Percentiles rank a stretch among this genome's conserved stretches.
Evolutionary conservation across 2,888 invertebrate genomes (phyloP).

Genomic region (Cantharis rufa): DNA sequence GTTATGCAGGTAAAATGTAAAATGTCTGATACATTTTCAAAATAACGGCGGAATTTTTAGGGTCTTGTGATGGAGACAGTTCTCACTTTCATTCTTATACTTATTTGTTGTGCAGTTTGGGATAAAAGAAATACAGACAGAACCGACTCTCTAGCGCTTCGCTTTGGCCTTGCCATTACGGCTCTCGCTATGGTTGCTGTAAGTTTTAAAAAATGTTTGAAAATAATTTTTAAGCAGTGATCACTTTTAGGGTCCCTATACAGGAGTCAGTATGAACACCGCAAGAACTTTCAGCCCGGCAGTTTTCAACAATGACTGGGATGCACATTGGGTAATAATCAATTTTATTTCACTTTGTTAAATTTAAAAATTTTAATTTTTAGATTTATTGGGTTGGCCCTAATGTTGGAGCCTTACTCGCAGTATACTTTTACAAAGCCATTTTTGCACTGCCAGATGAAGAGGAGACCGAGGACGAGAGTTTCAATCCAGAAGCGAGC

Average conservation of each 20-base stretch:
- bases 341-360: not conserved
- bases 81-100: constrained; percentile 66
- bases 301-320: constrained; percentile 66
- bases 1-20: constrained; percentile 41
- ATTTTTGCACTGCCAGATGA: constrained; percentile 37
- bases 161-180: constrained; percentile 70
- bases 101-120: constrained; percentile 73
- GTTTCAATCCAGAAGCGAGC: constrained; percentile 19
- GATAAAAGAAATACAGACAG: constrained; percentile 70
- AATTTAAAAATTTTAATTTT: constrained; percentile 26
- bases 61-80: constrained; percentile 67
- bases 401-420: constrained; percentile 46
- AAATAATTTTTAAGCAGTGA: not conserved
- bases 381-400: constrained; percentile 55
- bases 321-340: constrained; percentile 63
- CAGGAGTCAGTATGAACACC: constrained; percentile 69
- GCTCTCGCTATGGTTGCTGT: constrained; percentile 70
- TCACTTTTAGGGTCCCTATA: constrained; percentile 65
- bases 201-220: constrained; percentile 44
- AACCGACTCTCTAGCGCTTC: constrained; percentile 67
- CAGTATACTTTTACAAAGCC: constrained; percentile 46
- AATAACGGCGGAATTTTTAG: constrained; percentile 50
- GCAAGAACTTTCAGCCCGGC: constrained; percentile 71
- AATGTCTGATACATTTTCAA: not conserved
- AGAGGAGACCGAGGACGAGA: constrained; percentile 25